Percentiles rank a stretch among this genome's conserved stretches.
phyloP scores from a whole-genome alignment of 2,888 invertebrate species.

The Teinopalpus imperialis region DNA sequence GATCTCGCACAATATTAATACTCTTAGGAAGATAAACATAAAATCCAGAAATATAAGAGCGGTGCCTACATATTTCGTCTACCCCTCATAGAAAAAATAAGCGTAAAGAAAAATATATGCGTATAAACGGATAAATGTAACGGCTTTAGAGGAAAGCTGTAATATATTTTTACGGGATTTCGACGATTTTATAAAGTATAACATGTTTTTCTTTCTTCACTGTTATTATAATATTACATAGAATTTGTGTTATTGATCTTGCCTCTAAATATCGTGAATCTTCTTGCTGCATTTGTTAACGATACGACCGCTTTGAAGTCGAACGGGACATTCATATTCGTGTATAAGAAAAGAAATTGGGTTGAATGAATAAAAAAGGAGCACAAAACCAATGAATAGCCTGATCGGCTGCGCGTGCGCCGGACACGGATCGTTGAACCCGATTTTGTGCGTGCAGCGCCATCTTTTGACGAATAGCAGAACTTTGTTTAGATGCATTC shows the following conservation, averaged over 20 bases:
- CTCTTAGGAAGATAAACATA: too few species aligned
- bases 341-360: slow-evolving; percentile 68
- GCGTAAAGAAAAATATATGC: too few species aligned
- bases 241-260: not conserved
- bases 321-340: slow-evolving; percentile 59
- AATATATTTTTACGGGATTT: slow-evolving; percentile 34
- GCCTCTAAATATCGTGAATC: slow-evolving; percentile 2
- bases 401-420: slow-evolving; percentile 44
- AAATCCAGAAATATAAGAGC: too few species aligned
- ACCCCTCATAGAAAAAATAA: too few species aligned
- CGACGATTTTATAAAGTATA: slow-evolving; percentile 38
- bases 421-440: slow-evolving; percentile 28
- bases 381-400: slow-evolving; percentile 12
- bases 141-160: too few species aligned
- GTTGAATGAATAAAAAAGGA: slow-evolving; percentile 57
- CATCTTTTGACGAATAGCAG: slow-evolving; percentile 40
- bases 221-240: not conserved
- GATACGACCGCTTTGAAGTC: slow-evolving; percentile 23
- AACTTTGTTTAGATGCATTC: slow-evolving; percentile 29
- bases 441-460: slow-evolving; percentile 37
- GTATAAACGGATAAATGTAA: too few species aligned
- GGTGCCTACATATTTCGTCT: too few species aligned
- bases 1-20: too few species aligned
- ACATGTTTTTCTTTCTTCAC: slow-evolving; percentile 30
- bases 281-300: not conserved